Base-by-base conservation (phyloP, 2,888 invertebrate genomes). In the Xanthostigma xanthostigma region DNA sequence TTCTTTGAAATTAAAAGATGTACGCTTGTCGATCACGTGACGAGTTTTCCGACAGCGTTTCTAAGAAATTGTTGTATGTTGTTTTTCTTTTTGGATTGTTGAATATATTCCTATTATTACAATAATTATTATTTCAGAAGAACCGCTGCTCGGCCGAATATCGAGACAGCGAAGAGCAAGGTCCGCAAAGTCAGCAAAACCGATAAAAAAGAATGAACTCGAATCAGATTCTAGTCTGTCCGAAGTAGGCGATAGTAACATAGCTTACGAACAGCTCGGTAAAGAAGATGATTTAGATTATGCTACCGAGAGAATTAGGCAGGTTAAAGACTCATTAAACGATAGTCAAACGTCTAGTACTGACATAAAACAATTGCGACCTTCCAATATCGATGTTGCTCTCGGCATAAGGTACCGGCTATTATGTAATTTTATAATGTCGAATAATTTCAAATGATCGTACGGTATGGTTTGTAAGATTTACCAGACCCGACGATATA, bases 151-250 rank as follows among this genome's bases (percentile, higher is more conserved):
- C 51, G 83, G 83, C 0, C 75, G 79, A 48, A 71, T 81, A 1
- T 79, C 81, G 0, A 68, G 83, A 44, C 76, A 78, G 3, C 70
- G 78, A 9, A 66, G 82, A n/a, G 82, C 81, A 0, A 77, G 80
- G 47, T 78, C 80, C 0, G 81, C 81, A 0, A 73, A 72, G 2
- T 63, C 62, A 10, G 62, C 58, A 11, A 64, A 60, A 55, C 60
- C 61, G 14, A 62, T 59, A 54, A 54, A 53, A 17, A 66, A 67
- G 53, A 65, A 63, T 52, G 54, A 57, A 47, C 58, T 59, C 50
- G 58, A 59, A 41, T 62, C 64, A 10, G 64, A 64, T 53, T 67
- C 67, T 3, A 67, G 67, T 54, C 65, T 65, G 4, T 58, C 62
- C 9, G 66, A 67, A 50, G 59, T 60, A 12, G 48, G 53, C 13